A percentile compares a stretch with the other conserved stretches of the same genome.
phyloP scores from a whole-genome alignment of 92 coral and sea anemone species.

The Plumapathes pennacea region DNA sequence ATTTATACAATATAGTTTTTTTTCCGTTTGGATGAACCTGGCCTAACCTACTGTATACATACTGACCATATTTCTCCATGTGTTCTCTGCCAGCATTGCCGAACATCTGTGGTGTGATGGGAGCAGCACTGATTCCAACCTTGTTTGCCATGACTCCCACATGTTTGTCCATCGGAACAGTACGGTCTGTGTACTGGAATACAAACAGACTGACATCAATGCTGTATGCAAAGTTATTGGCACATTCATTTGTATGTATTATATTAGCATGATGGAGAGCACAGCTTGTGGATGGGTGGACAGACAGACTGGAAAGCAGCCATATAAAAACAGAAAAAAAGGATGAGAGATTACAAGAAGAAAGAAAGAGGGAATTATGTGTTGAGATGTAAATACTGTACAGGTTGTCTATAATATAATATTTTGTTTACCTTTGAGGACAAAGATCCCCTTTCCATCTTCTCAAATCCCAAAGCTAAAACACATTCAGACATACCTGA shows the following conservation, averaged over 20 bases:
- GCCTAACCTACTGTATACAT: too few species aligned
- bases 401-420: too few species aligned
- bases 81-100: constrained; percentile 98
- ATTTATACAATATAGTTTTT: not conserved
- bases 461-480: constrained; percentile 96
- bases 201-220: too few species aligned
- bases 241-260: too few species aligned
- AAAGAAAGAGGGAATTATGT: too few species aligned
- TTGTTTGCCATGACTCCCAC: constrained; percentile 66
- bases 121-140: constrained; percentile 80
- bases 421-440: constrained; percentile 22
- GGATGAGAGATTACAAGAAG: too few species aligned
- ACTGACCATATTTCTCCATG: constrained; percentile 92
- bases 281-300: too few species aligned
- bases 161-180: constrained; percentile 81
- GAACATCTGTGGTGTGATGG: constrained; percentile 96
- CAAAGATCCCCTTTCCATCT: constrained; percentile 93
- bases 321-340: too few species aligned
- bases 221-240: too few species aligned
- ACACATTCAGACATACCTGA: constrained; percentile 84
- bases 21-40: not conserved
- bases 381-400: too few species aligned
- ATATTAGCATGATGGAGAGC: too few species aligned
- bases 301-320: too few species aligned
- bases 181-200: constrained; percentile 77